These are phyloP conservation scores for Spongilla lacustris DNA, from an alignment of 37 sponge, comb jelly and placozoan species.

Conservation along the genomic window DNA sequence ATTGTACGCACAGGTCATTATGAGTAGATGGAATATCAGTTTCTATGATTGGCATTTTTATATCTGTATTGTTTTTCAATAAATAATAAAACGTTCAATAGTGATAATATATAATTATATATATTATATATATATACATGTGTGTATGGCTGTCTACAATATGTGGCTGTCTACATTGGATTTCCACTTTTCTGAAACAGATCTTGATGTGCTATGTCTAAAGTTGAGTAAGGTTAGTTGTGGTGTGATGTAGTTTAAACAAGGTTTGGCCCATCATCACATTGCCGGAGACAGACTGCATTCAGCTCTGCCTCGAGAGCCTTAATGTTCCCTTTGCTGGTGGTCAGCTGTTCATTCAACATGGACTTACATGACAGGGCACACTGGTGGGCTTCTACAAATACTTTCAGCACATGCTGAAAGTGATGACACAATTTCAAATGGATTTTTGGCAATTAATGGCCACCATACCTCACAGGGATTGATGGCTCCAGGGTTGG, in stretches of 20 bases:
- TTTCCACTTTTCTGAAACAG: no score
- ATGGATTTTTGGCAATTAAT: no score
- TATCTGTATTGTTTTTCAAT: no score
- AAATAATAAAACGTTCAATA: no score
- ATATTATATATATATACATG: no score
- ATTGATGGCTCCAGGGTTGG: no score
- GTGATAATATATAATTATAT: no score
- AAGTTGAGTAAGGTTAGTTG: not conserved
- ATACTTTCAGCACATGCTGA: slow-evolving; percentile 10
- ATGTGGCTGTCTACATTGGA: no score
- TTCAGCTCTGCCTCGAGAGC: slow-evolving; percentile 26
- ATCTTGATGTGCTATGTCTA: not conserved
- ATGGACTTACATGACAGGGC: not conserved
- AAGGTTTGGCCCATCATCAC: not conserved
- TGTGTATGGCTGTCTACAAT: no score
- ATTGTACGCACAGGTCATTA: not conserved
- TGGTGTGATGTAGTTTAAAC: not conserved
- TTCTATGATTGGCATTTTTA: no score
- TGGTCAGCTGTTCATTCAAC: slow-evolving; percentile 3
- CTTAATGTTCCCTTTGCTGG: not conserved
- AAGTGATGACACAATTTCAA: not conserved
- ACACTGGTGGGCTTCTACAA: slow-evolving; percentile 21
- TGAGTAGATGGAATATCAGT: not conserved
- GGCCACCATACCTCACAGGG: no score
- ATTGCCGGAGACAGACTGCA: slow-evolving; percentile 4